phyloP scores from a whole-genome alignment of 2,797 vertebrate genomes.

The Trichosurus vulpecula region DNA sequence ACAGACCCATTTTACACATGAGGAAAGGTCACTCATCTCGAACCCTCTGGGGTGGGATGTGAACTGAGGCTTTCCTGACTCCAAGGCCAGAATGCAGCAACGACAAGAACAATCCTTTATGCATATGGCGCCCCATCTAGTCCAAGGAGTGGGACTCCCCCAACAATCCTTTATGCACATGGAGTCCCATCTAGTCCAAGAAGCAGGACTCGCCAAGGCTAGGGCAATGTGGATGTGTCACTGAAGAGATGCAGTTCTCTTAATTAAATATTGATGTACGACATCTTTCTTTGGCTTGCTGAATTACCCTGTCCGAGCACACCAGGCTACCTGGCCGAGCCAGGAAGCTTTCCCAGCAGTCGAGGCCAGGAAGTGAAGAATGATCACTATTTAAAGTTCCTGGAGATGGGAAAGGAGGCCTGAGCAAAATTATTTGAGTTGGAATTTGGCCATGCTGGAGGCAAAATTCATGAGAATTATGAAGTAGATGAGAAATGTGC shows the following conservation, averaged over 20 bases:
- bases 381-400: conserved; percentile 66
- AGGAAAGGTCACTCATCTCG: neutral
- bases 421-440: conserved; percentile 66
- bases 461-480: conserved; percentile 59
- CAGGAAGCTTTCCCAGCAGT: conserved; percentile 28
- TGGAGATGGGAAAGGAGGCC: conserved; percentile 40
- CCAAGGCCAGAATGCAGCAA: neutral
- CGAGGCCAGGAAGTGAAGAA: conserved; percentile 39
- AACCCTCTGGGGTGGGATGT: neutral
- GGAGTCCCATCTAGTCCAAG: conserved; percentile 43
- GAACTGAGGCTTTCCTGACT: neutral
- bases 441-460: conserved; percentile 65
- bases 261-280: conserved; percentile 42
- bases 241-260: neutral
- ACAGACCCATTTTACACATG: neutral
- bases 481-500: conserved; percentile 70
- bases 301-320: conserved; percentile 37
- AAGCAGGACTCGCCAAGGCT: conserved; percentile 15
- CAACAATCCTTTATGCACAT: neutral
- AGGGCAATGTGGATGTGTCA: neutral
- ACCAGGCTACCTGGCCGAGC: neutral
- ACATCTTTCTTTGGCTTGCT: conserved; percentile 30
- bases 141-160: conserved; percentile 18
- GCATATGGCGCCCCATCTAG: conserved; percentile 51
- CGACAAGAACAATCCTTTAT: neutral